phyloP scores from a whole-genome alignment of 2,113 vertebrate species.

The Archilochus colubris region DNA sequence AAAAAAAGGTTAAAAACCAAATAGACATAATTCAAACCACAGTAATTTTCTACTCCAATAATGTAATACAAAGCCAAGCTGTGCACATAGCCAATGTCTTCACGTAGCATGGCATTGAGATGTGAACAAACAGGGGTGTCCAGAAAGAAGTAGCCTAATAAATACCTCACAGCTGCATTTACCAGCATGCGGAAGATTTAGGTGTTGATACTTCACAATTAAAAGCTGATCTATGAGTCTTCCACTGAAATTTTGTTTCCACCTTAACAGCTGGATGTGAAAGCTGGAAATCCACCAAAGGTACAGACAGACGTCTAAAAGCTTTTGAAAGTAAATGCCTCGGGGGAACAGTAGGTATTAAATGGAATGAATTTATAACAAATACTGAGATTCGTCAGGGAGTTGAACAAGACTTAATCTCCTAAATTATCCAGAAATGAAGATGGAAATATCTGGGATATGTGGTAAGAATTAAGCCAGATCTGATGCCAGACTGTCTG shows the following conservation, averaged over 20 bases:
- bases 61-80: background rate
- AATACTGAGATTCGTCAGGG: conserved; percentile 35
- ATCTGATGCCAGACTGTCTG: conserved; percentile 60
- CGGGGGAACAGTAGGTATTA: conserved; percentile 44
- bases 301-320: conserved; percentile 37
- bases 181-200: background rate
- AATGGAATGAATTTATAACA: conserved; percentile 66
- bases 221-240: background rate
- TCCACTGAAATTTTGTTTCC: conserved; percentile 33
- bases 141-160: background rate
- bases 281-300: conserved; percentile 58
- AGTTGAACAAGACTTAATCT: conserved; percentile 66
- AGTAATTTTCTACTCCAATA: background rate
- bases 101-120: background rate
- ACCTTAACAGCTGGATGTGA: conserved; percentile 51
- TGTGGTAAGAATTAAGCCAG: conserved; percentile 50
- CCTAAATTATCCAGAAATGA: conserved; percentile 64
- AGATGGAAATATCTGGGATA: conserved; percentile 63
- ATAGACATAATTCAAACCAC: background rate
- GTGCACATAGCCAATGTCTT: background rate
- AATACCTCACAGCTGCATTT: background rate
- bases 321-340: conserved; percentile 65
- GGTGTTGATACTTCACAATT: background rate
- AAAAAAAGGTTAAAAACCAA: background rate
- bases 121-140: background rate